These are phyloP conservation scores for Rhodeus uyekii DNA, from an alignment of 2,797 vertebrate genomes.

Conservation along the genomic window DNA sequence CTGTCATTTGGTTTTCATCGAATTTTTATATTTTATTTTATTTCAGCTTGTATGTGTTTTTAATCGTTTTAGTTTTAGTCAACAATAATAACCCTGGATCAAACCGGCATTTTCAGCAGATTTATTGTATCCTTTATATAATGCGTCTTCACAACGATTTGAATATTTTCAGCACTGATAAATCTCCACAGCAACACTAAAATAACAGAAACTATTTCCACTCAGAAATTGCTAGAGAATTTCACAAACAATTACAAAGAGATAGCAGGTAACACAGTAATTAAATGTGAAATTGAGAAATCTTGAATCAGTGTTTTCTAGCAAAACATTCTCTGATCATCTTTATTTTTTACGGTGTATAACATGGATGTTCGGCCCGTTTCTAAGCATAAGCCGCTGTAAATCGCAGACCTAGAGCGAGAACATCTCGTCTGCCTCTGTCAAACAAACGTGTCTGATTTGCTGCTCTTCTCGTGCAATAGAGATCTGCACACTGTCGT, in stretches of 20 bases:
- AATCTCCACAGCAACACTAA: background rate
- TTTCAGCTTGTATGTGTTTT: background rate
- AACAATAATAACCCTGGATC: background rate
- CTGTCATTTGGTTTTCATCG: background rate
- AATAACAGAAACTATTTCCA: background rate
- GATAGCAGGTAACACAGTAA: background rate
- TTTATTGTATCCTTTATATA: background rate
- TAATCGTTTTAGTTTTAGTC: background rate
- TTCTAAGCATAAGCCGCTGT: constrained; percentile 34
- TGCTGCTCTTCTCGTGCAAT: constrained; percentile 1
- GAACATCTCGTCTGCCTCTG: constrained; percentile 35
- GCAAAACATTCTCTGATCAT: background rate
- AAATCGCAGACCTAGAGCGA: constrained; percentile 24
- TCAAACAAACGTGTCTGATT: constrained; percentile 50
- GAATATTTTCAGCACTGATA: background rate
- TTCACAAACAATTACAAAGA: background rate
- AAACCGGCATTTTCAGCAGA: background rate
- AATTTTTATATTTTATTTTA: background rate
- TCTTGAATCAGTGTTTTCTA: background rate
- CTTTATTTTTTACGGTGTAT: background rate
- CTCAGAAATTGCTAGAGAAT: background rate
- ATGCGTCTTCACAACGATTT: background rate
- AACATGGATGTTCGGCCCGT: constrained; percentile 27
- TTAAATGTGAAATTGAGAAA: background rate
- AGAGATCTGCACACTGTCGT: constrained; percentile 35